Evolutionary conservation across 2,797 vertebrate species (phyloP), one percentile per base, ranked within the genome.

Genomic region (Halcyon chelicuti): DNA sequence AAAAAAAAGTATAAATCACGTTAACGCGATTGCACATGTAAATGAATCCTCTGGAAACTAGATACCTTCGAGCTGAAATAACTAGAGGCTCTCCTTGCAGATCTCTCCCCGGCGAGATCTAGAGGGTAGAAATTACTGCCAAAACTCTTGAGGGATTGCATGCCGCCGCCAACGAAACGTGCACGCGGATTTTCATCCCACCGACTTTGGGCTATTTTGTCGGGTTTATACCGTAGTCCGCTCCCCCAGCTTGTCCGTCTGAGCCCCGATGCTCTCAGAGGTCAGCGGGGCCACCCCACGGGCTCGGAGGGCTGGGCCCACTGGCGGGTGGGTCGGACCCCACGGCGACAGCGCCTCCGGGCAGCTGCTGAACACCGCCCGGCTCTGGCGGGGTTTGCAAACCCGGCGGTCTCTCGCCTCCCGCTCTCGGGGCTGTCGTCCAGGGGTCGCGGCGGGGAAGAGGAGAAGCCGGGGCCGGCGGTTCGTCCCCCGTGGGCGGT

Each of bases 31-130:
- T 82, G 75, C 51, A 49, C 55, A 81, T 90, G 86, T 73, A 95
- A 97, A 91, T 51, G 58, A 94, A 87, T 68, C 79, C 65, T 58
- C 66, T 42, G 68, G 75, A 87, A 96, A 96, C 71, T 15, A 84
- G 86, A 90, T 63, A 88, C 18, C 39, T 85, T 78, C 37, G n/a
- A 57, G 21, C 47, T 78, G 65, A 74, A 95, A 79, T 25, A 87
- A 80, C 65, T 9, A 91, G 49, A 77, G 42, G 58, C 29, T 91
- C 44, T 68, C 47, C 54, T 71, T n/a, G n/a, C n/a, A n/a, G n/a
- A n/a, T n/a, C n/a, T n/a, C n/a, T n/a, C n/a, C n/a, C n/a, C n/a
- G 7, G 39, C 29, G 79, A 73, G 57, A 95, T 46, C 29, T 39
- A 58, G 52, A 31, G n/a, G 60, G 35, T 77, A 86, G 74, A 77